Percentiles rank a stretch among this genome's conserved stretches.
Evolutionary conservation across 2,113 vertebrate genomes (phyloP).

Genomic region (Neopipo cinnamomea): DNA sequence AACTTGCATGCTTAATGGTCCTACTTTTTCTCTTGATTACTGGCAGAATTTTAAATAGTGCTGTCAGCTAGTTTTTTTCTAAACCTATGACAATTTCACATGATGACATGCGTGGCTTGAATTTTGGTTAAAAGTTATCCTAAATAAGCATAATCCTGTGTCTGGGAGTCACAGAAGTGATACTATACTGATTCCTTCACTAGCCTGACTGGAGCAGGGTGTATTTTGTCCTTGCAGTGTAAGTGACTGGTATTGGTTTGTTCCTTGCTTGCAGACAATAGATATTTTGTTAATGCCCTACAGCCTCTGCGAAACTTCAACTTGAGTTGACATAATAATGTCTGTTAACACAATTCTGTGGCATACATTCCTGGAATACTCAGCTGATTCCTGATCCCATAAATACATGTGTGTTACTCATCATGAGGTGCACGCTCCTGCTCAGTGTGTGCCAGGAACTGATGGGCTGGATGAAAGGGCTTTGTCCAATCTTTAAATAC

Average conservation of each 20-base stretch:
- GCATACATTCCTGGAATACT: background rate
- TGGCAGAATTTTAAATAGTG: background rate
- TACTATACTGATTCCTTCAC: background rate
- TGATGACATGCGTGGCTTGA: accelerated
- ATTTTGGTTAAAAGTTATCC: background rate
- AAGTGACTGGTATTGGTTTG: background rate
- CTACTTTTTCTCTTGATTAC: background rate
- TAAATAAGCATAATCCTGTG: background rate
- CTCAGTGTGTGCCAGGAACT: background rate
- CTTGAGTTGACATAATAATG: background rate
- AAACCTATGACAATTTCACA: background rate
- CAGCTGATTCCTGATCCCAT: background rate
- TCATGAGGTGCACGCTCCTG: background rate
- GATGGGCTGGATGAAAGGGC: background rate
- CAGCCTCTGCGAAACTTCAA: background rate
- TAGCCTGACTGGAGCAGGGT: accelerated
- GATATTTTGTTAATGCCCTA: background rate
- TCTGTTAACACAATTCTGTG: background rate
- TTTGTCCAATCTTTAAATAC: background rate
- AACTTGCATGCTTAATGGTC: background rate
- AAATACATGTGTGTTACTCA: background rate
- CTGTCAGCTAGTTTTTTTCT: background rate
- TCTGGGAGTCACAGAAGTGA: background rate
- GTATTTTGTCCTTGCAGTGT: background rate
- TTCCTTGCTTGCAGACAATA: background rate